A percentile compares a stretch with the other conserved stretches of the same genome.
These are phyloP conservation scores for Ophion slaviceki DNA, from an alignment of 2,888 invertebrate genomes.

Conservation along the genomic window DNA sequence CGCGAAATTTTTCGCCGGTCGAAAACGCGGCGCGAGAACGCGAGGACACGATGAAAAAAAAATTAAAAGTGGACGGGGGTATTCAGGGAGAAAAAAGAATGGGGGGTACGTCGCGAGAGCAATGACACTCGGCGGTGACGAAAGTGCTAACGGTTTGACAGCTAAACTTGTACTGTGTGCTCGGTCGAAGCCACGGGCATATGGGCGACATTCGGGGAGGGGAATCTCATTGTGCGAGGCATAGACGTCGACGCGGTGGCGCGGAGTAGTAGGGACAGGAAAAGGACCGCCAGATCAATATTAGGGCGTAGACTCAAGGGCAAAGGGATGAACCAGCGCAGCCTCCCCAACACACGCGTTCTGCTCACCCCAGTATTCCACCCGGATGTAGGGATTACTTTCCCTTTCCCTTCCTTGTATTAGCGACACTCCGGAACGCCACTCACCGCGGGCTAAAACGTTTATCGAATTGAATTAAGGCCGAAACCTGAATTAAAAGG, in stretches of 20 bases:
- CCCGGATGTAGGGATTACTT: slow-evolving; percentile 36
- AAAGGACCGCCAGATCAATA: slow-evolving; percentile 78
- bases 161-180: slow-evolving; percentile 77
- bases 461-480: slow-evolving; percentile 11
- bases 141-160: slow-evolving; percentile 79
- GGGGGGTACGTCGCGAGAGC: slow-evolving; percentile 36
- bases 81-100: background rate
- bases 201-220: slow-evolving; percentile 73
- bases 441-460: background rate
- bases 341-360: slow-evolving; percentile 38
- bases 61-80: background rate
- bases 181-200: slow-evolving; percentile 72
- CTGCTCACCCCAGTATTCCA: slow-evolving; percentile 6
- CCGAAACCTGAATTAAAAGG: too few species aligned
- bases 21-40: background rate
- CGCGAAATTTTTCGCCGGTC: background rate
- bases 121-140: slow-evolving; percentile 60
- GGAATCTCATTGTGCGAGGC: slow-evolving; percentile 49
- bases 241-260: slow-evolving; percentile 32
- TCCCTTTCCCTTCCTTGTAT: slow-evolving; percentile 29
- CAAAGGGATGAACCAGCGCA: slow-evolving; percentile 75
- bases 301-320: slow-evolving; percentile 81
- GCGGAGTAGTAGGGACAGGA: slow-evolving; percentile 70
- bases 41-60: background rate
- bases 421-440: slow-evolving; percentile 25